Evolutionary conservation across 2,113 vertebrate genomes (phyloP), one percentile per base, ranked within the genome.

Genomic region (Sinocyclocheilus anshuiensis): DNA sequence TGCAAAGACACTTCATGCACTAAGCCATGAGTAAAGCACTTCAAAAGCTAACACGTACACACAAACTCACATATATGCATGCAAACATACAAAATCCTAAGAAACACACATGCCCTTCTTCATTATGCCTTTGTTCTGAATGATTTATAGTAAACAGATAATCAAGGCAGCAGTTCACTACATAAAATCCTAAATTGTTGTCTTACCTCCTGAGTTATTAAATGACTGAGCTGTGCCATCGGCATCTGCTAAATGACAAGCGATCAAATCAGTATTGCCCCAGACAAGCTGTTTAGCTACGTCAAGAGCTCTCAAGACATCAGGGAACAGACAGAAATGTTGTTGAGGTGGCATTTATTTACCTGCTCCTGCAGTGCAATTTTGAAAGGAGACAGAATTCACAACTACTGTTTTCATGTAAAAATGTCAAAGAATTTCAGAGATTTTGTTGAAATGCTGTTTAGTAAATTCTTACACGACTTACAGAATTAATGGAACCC

Each of bases 1-100:
- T 80, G 88, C 72, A 86, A 71, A 89, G 84, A 87, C 86, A 87
- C 85, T 89, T 83, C 89, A 90, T 89, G 90, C 91, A 90, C 89
- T 91, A 87, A 88, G 88, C 87, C 84, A 88, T 75, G 45, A 87
- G 55, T 84, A 87, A 87, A 84, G 85, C 77, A 81, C 63, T 80
- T 79, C 50, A 55, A 77, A 22, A 79, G 83, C 69, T 67, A 33
- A 85, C 71, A 86, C 88, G 84, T 57, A 86, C 84, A 83, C 85
- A 83, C 85, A 65, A 79, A 89, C 53, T 75, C 72, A 86, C 84
- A 81, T 63, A 53, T 59, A 87, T 26, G 50, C 77, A 78, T 59
- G 85, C 85, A 76, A 65, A 71, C 78, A 85, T 45, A 89, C 26
- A 78, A 55, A 53, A 75, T 67, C 22, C 22, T 67, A 77, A 16